Percentiles rank a stretch among this genome's conserved stretches.
Conservation (phyloP, 1,140 invertebrate genomes). For the Carposina sasakii region DNA sequence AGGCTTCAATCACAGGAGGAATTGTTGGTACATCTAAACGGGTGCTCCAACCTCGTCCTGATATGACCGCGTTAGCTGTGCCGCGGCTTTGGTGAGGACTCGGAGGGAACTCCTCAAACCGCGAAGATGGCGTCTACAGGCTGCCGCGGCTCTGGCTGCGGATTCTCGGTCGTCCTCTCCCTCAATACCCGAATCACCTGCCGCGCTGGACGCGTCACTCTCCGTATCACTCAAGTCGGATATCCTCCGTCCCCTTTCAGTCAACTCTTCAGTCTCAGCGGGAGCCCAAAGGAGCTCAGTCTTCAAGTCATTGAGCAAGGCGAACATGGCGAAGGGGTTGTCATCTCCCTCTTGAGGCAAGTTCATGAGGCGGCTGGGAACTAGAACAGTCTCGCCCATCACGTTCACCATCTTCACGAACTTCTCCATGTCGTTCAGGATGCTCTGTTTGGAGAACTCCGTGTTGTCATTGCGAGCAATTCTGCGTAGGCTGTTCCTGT, state of each 20-base stretch:
- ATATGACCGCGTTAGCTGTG: slow-evolving; percentile 88
- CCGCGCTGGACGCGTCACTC: slow-evolving; percentile 82
- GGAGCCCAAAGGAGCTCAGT: slow-evolving; percentile 87
- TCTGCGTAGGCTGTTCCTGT: slow-evolving; percentile 80
- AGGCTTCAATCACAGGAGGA: slow-evolving; percentile 59
- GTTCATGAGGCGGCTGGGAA: slow-evolving; percentile 90
- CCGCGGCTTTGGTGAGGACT: slow-evolving; percentile 87
- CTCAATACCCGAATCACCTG: slow-evolving; percentile 87
- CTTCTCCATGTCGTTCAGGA: slow-evolving; percentile 90
- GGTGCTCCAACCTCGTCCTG: slow-evolving; percentile 86
- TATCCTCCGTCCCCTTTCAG: slow-evolving; percentile 43
- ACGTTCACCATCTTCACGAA: slow-evolving; percentile 90
- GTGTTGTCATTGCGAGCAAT: slow-evolving; percentile 83
- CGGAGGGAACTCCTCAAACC: slow-evolving; percentile 86
- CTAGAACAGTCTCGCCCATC: slow-evolving; percentile 93
- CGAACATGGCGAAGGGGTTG: slow-evolving; percentile 88
- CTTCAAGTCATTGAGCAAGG: slow-evolving; percentile 88
- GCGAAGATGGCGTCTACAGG: slow-evolving; percentile 78
- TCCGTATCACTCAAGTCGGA: slow-evolving; percentile 81
- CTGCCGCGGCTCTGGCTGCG: slow-evolving; percentile 71
- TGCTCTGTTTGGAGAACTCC: slow-evolving; percentile 88
- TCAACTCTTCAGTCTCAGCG: slow-evolving; percentile 71
- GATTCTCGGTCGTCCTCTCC: slow-evolving; percentile 76
- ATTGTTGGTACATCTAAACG: slow-evolving; percentile 41
- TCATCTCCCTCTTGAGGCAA: slow-evolving; percentile 79